phyloP scores from a whole-genome alignment of 1,140 invertebrate genomes.

The Ceratosolen fusciceps region DNA sequence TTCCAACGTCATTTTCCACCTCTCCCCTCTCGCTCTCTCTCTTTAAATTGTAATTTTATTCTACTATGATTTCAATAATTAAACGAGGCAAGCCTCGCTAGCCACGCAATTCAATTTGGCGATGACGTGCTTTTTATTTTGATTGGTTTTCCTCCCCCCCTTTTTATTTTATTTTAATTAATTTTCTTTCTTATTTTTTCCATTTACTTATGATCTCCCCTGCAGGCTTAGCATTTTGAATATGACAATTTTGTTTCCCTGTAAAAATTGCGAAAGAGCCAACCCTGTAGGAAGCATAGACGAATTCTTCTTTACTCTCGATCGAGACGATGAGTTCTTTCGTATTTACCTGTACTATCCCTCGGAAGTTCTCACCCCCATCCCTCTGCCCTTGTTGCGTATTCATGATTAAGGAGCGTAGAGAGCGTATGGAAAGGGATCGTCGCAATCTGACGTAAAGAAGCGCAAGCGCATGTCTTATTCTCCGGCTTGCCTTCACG shows the following conservation, averaged over 20 bases:
- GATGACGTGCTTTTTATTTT: not conserved
- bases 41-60: not conserved
- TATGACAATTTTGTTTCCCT: no score
- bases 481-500: not conserved
- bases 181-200: no score
- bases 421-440: not conserved
- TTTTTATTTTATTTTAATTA: no score
- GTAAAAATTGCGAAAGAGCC: no score
- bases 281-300: no score
- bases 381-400: not conserved
- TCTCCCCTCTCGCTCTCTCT: no score
- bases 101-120: not conserved
- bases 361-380: not conserved
- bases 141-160: not conserved
- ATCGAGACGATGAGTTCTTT: not conserved
- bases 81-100: not conserved
- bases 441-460: not conserved
- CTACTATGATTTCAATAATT: not conserved
- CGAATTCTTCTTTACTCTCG: no score
- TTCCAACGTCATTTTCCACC: not conserved
- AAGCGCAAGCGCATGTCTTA: not conserved
- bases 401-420: not conserved
- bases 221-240: not conserved
- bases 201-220: not conserved
- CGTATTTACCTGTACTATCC: not conserved